Evolutionary conservation across 2,888 invertebrate genomes (phyloP).

Genomic region (Branchellion lobata): DNA sequence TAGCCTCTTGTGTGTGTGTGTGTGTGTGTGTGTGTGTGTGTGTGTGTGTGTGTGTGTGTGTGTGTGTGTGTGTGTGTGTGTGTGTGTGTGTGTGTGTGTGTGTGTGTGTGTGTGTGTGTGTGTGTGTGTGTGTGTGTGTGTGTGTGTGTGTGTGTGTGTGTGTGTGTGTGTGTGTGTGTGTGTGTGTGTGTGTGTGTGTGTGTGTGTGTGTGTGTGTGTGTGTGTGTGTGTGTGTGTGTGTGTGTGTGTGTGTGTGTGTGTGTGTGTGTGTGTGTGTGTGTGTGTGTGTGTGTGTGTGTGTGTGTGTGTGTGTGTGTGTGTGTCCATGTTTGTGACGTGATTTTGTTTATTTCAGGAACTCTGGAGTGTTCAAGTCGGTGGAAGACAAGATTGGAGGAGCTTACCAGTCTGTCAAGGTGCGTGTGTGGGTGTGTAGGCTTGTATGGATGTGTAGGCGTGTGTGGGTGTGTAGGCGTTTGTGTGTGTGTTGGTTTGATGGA

Average conservation of each 20-base stretch:
- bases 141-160: neutral
- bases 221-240: too few species aligned
- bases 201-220: slow-evolving; percentile 11
- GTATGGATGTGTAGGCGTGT: too few species aligned
- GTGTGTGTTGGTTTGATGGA: too few species aligned
- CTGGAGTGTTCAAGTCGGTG: slow-evolving; percentile 93
- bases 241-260: neutral
- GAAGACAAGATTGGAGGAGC: slow-evolving; percentile 96
- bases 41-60: slow-evolving; percentile 19
- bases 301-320: slow-evolving; percentile 11
- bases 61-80: slow-evolving; percentile 16
- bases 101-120: slow-evolving; percentile 11
- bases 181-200: slow-evolving; percentile 23
- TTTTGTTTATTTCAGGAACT: too few species aligned
- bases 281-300: slow-evolving; percentile 23
- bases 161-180: slow-evolving; percentile 23
- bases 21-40: slow-evolving; percentile 23
- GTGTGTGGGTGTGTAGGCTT: too few species aligned
- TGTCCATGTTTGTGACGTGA: too few species aligned
- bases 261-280: slow-evolving; percentile 23
- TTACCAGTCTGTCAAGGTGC: slow-evolving; percentile 94
- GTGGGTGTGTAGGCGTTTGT: too few species aligned
- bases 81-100: slow-evolving; percentile 23
- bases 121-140: too few species aligned
- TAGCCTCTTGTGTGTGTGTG: slow-evolving; percentile 9